phyloP scores from a whole-genome alignment of 2,797 vertebrate genomes.

The Pachyuromys duprasi region DNA sequence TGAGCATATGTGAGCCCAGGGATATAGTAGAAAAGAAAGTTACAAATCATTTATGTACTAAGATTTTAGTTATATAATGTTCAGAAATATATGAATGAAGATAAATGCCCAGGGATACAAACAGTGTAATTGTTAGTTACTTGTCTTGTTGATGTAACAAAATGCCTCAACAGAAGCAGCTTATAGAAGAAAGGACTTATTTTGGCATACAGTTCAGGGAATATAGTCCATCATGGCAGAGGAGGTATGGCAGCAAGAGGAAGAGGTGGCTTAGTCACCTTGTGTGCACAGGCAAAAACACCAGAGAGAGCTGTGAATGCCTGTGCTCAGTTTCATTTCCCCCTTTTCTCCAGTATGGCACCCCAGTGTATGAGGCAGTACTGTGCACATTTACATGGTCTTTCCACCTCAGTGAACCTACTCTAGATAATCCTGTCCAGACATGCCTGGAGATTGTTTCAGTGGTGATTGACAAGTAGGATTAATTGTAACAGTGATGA shows the following conservation, averaged over 20 bases:
- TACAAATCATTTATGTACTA: not conserved
- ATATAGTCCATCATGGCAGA: not conserved
- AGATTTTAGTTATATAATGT: slow-evolving; percentile 7
- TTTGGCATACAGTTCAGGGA: not conserved
- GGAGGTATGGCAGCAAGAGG: not conserved
- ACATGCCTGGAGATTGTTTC: not conserved
- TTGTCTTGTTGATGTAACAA: not conserved
- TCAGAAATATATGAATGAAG: not conserved
- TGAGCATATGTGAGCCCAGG: not conserved
- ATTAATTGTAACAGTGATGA: not conserved
- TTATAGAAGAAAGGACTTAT: not conserved
- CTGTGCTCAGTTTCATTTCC: not conserved
- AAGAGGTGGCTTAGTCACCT: not conserved
- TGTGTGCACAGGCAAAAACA: not conserved
- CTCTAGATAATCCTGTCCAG: not conserved
- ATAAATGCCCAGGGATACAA: not conserved
- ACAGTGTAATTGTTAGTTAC: not conserved
- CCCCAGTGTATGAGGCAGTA: not conserved
- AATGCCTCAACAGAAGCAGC: not conserved
- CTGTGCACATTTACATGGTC: not conserved
- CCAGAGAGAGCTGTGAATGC: not conserved
- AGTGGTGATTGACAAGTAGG: not conserved
- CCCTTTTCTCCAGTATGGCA: not conserved
- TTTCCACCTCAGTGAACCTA: not conserved
- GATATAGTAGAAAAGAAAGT: slow-evolving; percentile 29